Evolutionary conservation across 2,797 vertebrate species (phyloP).

Genomic region (Chaenodraco wilsoni): DNA sequence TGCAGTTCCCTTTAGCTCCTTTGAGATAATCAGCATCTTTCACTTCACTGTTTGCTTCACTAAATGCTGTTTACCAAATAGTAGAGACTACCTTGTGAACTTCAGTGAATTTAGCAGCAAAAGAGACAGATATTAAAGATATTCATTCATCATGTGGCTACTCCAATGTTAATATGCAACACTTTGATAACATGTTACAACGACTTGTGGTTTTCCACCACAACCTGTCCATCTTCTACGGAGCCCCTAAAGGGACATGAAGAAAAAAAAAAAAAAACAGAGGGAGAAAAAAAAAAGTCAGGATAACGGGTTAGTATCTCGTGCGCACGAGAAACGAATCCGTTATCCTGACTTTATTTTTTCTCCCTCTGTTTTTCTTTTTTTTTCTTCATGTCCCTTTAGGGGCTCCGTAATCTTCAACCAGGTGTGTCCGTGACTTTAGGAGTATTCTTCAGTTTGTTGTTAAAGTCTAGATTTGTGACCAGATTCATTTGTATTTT

Average conservation of each 20-base stretch:
- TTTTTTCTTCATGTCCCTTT: too few species aligned
- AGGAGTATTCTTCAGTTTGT: background rate
- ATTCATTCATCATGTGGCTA: too few species aligned
- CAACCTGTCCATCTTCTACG: background rate
- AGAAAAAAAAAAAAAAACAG: too few species aligned
- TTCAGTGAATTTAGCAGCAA: background rate
- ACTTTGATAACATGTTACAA: slow-evolving; percentile 1
- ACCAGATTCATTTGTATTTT: background rate
- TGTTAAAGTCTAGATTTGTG: background rate
- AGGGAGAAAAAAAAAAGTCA: too few species aligned
- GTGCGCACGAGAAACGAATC: too few species aligned
- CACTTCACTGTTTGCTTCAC: background rate
- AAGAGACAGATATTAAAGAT: background rate
- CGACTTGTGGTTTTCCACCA: background rate
- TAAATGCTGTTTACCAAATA: background rate
- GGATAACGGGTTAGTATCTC: too few species aligned
- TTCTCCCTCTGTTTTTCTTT: too few species aligned
- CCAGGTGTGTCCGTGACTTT: too few species aligned
- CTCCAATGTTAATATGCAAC: background rate
- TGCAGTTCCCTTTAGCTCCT: background rate
- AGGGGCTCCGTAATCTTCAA: too few species aligned
- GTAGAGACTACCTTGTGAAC: background rate
- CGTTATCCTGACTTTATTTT: too few species aligned
- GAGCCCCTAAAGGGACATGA: too few species aligned
- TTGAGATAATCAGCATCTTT: background rate